Evolutionary conservation across 2,888 invertebrate genomes (phyloP).

Genomic region (Tridacna gigas): DNA sequence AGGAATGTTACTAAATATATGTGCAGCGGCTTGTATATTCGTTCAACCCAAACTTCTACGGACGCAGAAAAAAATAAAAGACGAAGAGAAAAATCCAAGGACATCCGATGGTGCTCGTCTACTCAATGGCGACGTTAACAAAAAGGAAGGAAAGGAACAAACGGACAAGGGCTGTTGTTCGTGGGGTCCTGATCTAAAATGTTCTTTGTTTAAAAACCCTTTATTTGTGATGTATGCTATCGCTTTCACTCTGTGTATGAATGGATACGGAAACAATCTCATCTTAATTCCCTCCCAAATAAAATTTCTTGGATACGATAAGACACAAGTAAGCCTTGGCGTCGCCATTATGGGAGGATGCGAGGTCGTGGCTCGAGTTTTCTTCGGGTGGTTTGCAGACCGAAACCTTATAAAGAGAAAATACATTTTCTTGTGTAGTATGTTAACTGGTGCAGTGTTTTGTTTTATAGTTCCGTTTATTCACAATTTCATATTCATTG

Average conservation of each 20-base stretch:
- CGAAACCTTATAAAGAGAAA: slow-evolving; percentile 86
- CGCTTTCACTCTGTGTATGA: slow-evolving; percentile 91
- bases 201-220: slow-evolving; percentile 59
- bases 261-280: slow-evolving; percentile 91
- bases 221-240: slow-evolving; percentile 89
- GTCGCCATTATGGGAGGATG: slow-evolving; percentile 90
- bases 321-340: slow-evolving; percentile 39
- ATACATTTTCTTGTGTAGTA: slow-evolving; percentile 53
- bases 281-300: slow-evolving; percentile 92
- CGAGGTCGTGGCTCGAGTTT: slow-evolving; percentile 90
- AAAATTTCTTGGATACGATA: slow-evolving; percentile 88
- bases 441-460: slow-evolving; percentile 47
- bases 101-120: slow-evolving; percentile 10
- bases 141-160: not conserved
- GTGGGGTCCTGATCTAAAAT: slow-evolving; percentile 35
- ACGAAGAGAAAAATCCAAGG: slow-evolving; percentile 23
- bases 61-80: slow-evolving; percentile 22
- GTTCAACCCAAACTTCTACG: slow-evolving; percentile 56
- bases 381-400: slow-evolving; percentile 91
- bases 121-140: slow-evolving; percentile 31
- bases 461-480: slow-evolving; percentile 59
- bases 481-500: slow-evolving; percentile 52
- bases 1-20: slow-evolving; percentile 49
- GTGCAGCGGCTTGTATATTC: slow-evolving; percentile 55
- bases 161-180: slow-evolving; percentile 13